Evolutionary conservation across 2,888 invertebrate species (phyloP).

Genomic region (Sarcophaga caerulescens): DNA sequence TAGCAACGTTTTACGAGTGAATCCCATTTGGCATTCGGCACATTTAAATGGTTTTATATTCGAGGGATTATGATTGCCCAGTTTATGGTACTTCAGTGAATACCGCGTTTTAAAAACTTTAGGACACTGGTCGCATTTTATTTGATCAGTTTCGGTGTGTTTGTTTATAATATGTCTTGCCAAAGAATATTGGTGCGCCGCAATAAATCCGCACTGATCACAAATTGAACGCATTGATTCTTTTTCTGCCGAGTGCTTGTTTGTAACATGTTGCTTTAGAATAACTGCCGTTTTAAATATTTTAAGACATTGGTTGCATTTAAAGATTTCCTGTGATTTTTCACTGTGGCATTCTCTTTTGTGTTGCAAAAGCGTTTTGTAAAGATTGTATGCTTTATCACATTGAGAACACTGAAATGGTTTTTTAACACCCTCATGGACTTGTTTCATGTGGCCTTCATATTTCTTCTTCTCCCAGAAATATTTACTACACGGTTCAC

Average conservation of each 20-base stretch:
- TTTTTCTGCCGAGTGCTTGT: constrained; percentile 52
- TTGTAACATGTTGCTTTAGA: constrained; percentile 57
- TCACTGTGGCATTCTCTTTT: constrained; percentile 49
- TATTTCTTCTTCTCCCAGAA: constrained; percentile 61
- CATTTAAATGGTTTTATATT: constrained; percentile 66
- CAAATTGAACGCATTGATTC: constrained; percentile 55
- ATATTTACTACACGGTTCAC: constrained; percentile 58
- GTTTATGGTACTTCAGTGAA: constrained; percentile 65
- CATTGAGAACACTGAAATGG: constrained; percentile 61
- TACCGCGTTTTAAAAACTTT: constrained; percentile 63
- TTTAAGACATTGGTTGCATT: constrained; percentile 58
- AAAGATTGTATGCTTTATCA: constrained; percentile 59
- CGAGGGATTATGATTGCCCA: constrained; percentile 60
- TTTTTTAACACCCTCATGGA: constrained; percentile 52
- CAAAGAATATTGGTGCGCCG: constrained; percentile 54
- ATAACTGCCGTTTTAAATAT: constrained; percentile 58
- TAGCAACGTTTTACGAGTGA: constrained; percentile 64
- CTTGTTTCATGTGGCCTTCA: constrained; percentile 60
- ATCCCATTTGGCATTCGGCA: constrained; percentile 61
- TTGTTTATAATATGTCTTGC: constrained; percentile 61
- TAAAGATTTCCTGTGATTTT: constrained; percentile 23
- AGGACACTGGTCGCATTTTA: constrained; percentile 66
- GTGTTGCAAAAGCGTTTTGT: constrained; percentile 61
- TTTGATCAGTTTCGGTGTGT: constrained; percentile 51
- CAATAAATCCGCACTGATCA: constrained; percentile 66